Evolutionary conservation across 2,888 invertebrate species (phyloP).

Genomic region (Didymodactylos carnosus): DNA sequence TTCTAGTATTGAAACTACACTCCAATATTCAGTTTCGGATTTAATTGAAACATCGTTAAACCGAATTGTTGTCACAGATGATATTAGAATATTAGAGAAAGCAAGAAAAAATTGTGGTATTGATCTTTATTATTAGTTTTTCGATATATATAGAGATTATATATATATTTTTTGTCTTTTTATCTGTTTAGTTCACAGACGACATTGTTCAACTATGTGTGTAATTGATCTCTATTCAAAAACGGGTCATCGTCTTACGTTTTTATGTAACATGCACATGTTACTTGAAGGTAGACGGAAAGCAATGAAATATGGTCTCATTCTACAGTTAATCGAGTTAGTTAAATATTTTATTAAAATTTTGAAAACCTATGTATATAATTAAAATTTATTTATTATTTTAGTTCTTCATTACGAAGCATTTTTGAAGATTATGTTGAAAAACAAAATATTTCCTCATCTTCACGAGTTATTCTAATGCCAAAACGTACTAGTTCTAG

Average conservation of each 20-base stretch:
- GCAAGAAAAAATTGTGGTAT: background rate
- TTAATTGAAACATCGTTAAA: background rate
- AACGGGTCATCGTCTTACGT: background rate
- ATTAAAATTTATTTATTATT: background rate
- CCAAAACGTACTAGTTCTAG: too few species aligned
- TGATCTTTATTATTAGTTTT: too few species aligned
- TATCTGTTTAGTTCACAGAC: background rate
- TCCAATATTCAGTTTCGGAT: background rate
- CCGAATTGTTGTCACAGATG: background rate
- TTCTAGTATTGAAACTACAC: background rate
- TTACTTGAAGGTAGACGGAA: background rate
- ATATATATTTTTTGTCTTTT: background rate
- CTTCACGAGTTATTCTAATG: too few species aligned
- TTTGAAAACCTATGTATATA: background rate
- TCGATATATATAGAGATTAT: background rate
- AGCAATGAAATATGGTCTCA: background rate
- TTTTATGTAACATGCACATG: background rate
- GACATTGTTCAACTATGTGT: background rate
- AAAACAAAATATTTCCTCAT: background rate
- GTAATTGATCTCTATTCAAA: background rate
- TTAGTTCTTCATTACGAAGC: background rate
- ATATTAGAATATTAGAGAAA: background rate
- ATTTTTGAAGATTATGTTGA: background rate
- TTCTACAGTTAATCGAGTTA: background rate
- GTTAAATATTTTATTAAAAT: background rate